Conservation (phyloP, 2,888 invertebrate species). For the Napeogenes sylphis region DNA sequence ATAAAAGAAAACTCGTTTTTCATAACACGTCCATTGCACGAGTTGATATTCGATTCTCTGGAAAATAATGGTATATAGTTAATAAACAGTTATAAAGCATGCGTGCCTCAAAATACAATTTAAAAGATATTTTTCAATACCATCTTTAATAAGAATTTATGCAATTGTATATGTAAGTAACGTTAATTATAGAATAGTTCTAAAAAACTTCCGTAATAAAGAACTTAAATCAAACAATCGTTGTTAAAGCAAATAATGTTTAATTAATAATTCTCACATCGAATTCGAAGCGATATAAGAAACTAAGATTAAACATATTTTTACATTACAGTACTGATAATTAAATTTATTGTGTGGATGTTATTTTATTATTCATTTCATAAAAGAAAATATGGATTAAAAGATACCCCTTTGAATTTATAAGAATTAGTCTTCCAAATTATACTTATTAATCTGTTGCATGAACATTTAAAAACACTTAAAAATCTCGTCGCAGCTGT, state of each 20-base stretch:
- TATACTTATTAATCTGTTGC: slow-evolving; percentile 1
- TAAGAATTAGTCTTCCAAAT: slow-evolving; percentile 28
- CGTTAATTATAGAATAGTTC: slow-evolving; percentile 24
- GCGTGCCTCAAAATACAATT: slow-evolving; percentile 68
- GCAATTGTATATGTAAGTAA: slow-evolving; percentile 29
- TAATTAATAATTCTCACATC: slow-evolving; percentile 15
- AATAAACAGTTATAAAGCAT: slow-evolving; percentile 53
- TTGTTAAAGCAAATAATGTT: slow-evolving; percentile 16
- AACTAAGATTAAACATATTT: slow-evolving; percentile 12
- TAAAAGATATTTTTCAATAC: slow-evolving; percentile 62
- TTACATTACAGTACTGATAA: slow-evolving; percentile 11
- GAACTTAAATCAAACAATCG: slow-evolving; percentile 19
- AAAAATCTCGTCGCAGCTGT: no score
- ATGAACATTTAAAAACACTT: not conserved
- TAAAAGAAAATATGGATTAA: not conserved
- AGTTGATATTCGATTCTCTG: slow-evolving; percentile 48
- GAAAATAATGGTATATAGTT: slow-evolving; percentile 46
- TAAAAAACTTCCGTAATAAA: slow-evolving; percentile 26
- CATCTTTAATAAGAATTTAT: slow-evolving; percentile 44
- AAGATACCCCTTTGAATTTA: slow-evolving; percentile 9
- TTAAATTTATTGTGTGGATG: not conserved
- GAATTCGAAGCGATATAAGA: slow-evolving; percentile 20
- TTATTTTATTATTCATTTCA: not conserved
- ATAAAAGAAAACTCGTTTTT: slow-evolving; percentile 48
- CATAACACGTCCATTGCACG: slow-evolving; percentile 66